Percentiles rank a stretch among this genome's conserved stretches.
These are phyloP conservation scores for Hippolais icterina DNA, from an alignment of 2,113 vertebrate species.

Conservation along the genomic window DNA sequence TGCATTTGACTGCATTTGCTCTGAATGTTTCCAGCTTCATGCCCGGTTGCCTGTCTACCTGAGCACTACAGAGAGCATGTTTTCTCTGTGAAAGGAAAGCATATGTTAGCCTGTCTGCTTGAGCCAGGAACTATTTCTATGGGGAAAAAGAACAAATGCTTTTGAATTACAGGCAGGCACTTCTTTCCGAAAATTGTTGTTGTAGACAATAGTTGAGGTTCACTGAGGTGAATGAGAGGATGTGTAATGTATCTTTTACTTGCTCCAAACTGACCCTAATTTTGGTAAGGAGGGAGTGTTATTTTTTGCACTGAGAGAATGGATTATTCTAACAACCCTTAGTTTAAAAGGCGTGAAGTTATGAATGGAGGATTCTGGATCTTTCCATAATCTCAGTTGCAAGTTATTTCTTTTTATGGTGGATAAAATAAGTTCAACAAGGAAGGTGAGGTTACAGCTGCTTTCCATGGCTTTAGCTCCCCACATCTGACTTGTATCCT, in stretches of 20 bases:
- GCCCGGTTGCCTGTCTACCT: constrained; percentile 27
- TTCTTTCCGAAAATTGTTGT: constrained; percentile 13
- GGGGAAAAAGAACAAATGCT: constrained; percentile 3
- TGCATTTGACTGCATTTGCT: constrained; percentile 22
- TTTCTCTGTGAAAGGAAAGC: constrained; percentile 21
- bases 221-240: background rate
- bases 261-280: background rate
- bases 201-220: constrained; percentile 4
- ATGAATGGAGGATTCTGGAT: background rate
- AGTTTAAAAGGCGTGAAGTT: background rate
- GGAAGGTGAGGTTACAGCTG: background rate
- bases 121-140: background rate
- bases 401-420: background rate
- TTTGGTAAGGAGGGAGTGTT: background rate
- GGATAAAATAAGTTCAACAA: background rate
- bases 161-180: background rate
- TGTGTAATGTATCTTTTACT: background rate
- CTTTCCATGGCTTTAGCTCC: background rate
- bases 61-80: background rate
- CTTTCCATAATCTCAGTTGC: background rate
- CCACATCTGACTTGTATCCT: background rate
- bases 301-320: background rate
- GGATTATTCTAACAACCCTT: background rate
- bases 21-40: constrained; percentile 37
- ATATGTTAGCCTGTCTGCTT: background rate